phyloP scores from a whole-genome alignment of 1,140 invertebrate genomes.

The Coptotermes formosanus region DNA sequence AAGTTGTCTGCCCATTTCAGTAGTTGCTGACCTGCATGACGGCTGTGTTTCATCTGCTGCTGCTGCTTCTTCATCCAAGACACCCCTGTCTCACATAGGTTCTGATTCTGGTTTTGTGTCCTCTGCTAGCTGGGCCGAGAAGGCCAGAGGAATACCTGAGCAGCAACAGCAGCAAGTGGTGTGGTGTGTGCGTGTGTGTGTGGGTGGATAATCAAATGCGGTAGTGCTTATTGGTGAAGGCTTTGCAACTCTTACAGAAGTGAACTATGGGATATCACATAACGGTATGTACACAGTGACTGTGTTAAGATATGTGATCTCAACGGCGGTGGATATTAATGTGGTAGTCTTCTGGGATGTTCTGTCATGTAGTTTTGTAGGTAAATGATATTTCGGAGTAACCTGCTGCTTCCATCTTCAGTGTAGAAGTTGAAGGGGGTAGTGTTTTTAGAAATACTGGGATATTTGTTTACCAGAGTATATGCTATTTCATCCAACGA shows the following conservation, averaged over 20 bases:
- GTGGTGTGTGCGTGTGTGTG: neutral
- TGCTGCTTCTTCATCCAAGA: neutral
- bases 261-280: neutral
- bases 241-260: neutral
- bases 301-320: neutral
- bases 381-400: no score
- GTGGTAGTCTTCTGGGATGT: no score
- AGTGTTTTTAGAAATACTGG: no score
- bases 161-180: neutral
- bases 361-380: no score
- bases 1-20: conserved; percentile 25
- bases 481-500: no score
- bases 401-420: no score
- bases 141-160: neutral
- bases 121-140: neutral
- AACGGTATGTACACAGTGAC: neutral
- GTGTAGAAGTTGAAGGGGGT: no score
- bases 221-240: neutral
- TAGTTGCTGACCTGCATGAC: conserved; percentile 19
- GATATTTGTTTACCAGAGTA: no score
- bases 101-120: neutral
- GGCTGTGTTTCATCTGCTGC: neutral
- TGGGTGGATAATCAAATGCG: neutral
- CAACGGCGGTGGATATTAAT: no score
- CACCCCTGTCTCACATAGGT: neutral